A percentile compares a stretch with the other conserved stretches of the same genome.
Evolutionary conservation across 2,888 invertebrate genomes (phyloP).

Genomic region (Rotaria magnacalcarata): DNA sequence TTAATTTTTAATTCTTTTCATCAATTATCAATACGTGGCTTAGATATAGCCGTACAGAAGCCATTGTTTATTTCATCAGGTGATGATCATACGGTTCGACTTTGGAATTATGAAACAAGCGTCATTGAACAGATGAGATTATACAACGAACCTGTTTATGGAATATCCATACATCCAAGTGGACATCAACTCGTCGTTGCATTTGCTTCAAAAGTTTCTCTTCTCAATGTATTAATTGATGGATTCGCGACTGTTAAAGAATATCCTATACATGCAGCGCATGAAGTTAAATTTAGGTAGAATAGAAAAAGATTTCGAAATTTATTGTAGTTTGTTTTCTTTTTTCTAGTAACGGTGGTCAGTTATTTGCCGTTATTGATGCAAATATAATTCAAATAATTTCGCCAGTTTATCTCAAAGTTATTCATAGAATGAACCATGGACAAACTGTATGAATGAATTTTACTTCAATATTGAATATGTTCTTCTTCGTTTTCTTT

Average conservation of each 20-base stretch:
- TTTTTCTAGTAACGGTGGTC: background rate
- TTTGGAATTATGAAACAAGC: constrained; percentile 27
- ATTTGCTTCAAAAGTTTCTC: constrained; percentile 15
- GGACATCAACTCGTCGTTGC: background rate
- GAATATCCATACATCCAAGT: background rate
- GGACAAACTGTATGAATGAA: background rate
- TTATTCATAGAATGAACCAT: constrained; percentile 12
- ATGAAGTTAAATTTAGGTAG: background rate
- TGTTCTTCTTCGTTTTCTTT: background rate
- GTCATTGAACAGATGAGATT: background rate
- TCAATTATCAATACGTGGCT: constrained; percentile 8
- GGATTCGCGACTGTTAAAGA: background rate
- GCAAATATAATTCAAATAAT: constrained; percentile 11
- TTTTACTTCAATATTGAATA: background rate
- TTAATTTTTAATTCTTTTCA: background rate
- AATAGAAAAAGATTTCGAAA: background rate
- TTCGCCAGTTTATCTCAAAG: background rate
- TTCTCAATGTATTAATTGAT: constrained; percentile 25
- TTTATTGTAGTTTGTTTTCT: background rate
- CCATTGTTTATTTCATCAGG: constrained; percentile 21
- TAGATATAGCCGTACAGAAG: constrained; percentile 20
- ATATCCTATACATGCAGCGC: constrained; percentile 6
- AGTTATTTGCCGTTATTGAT: background rate
- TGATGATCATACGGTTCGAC: constrained; percentile 10
- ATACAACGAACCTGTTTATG: background rate